Evolutionary conservation across 2,797 vertebrate genomes (phyloP).

Genomic region (Sebastes oblongus): DNA sequence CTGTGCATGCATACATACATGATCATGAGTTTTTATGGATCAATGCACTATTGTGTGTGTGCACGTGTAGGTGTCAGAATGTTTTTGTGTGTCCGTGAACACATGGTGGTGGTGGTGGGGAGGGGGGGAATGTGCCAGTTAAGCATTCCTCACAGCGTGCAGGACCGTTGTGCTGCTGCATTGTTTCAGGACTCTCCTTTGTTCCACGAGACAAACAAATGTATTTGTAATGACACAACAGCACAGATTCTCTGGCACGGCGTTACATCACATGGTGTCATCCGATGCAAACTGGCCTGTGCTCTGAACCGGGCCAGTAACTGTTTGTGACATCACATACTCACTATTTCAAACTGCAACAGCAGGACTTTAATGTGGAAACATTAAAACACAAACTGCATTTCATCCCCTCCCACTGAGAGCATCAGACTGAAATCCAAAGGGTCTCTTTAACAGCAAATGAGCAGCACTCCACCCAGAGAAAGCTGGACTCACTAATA

Average conservation of each 20-base stretch:
- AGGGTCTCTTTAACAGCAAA: background rate
- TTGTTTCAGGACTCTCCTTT: conserved; percentile 24
- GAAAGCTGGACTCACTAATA: background rate
- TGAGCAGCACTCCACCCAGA: background rate
- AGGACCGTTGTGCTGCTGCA: background rate
- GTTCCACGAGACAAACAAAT: conserved; percentile 12
- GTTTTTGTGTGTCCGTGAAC: conserved; percentile 3
- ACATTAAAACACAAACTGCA: background rate
- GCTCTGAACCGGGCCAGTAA: background rate
- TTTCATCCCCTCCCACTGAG: background rate
- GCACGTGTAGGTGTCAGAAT: conserved; percentile 20
- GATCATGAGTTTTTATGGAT: conserved; percentile 14
- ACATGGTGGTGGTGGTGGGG: background rate
- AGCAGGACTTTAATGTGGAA: background rate
- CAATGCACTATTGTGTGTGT: conserved; percentile 22
- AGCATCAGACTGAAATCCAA: background rate
- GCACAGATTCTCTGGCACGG: background rate
- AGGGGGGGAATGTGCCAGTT: conserved; percentile 34
- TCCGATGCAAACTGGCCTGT: background rate
- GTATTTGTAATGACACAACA: conserved; percentile 3
- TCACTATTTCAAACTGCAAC: background rate
- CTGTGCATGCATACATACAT: conserved; percentile 12
- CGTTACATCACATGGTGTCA: background rate
- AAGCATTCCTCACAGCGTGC: conserved; percentile 13
- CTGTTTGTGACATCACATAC: background rate